phyloP scores from a whole-genome alignment of 2,888 invertebrate species.

The Epistrophe eligans region DNA sequence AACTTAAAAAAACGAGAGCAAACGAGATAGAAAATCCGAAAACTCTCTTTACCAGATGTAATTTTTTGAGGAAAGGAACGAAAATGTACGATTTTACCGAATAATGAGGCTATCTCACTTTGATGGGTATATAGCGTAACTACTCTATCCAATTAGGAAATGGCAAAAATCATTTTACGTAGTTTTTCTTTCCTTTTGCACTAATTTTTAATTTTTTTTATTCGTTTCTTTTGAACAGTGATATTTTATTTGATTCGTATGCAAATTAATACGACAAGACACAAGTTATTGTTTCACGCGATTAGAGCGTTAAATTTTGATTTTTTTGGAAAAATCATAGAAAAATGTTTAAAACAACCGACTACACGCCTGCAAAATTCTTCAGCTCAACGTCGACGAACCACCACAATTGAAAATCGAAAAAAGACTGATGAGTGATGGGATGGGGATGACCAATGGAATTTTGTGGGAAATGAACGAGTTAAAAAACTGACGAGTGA shows the following conservation, averaged over 20 bases:
- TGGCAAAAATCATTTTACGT: conserved; percentile 37
- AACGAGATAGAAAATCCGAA: conserved; percentile 40
- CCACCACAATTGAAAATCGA: conserved; percentile 60
- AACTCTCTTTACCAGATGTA: conserved; percentile 41
- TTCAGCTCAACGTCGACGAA: conserved; percentile 51
- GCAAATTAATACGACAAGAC: not conserved
- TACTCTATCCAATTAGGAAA: conserved; percentile 73
- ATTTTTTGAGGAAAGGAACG: conserved; percentile 44
- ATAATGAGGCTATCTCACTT: conserved; percentile 65
- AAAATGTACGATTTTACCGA: conserved; percentile 63
- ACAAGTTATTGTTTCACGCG: conserved; percentile 6
- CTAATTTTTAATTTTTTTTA: conserved; percentile 63
- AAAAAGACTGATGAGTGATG: conserved; percentile 57
- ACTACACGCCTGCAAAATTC: conserved; percentile 61
- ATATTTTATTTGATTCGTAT: not conserved
- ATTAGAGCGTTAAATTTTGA: conserved; percentile 4
- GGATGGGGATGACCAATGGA: no score
- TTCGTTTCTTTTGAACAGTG: not conserved
- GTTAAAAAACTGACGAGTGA: conserved; percentile 10
- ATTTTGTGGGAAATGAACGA: conserved; percentile 5
- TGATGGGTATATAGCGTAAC: conserved; percentile 57
- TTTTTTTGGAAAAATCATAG: conserved; percentile 24
- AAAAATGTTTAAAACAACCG: conserved; percentile 45
- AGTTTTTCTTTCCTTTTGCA: conserved; percentile 57
- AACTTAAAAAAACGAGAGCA: conserved; percentile 23